phyloP scores from a whole-genome alignment of 1,140 invertebrate species.

The Lanistes nyassanus region DNA sequence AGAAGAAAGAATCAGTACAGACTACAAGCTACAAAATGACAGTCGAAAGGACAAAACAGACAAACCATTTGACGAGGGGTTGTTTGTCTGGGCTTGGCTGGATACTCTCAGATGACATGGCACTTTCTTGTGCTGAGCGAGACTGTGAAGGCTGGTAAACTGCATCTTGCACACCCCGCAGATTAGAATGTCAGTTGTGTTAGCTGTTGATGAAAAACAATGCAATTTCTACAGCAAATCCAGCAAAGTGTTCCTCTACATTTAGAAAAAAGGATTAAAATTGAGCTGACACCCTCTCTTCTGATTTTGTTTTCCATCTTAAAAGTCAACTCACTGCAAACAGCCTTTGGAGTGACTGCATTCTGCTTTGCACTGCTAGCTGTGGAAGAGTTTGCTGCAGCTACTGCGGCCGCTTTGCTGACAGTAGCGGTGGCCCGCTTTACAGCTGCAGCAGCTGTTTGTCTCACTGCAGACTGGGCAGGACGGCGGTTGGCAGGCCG shows the following conservation, averaged over 20 bases:
- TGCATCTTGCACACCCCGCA: slow-evolving; percentile 88
- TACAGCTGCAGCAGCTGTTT: slow-evolving; percentile 10
- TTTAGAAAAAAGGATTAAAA: too few relatives aligned
- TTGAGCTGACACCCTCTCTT: too few relatives aligned
- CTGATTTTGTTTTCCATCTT: too few relatives aligned
- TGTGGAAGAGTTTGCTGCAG: neutral
- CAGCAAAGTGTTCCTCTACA: neutral
- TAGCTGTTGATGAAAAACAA: neutral
- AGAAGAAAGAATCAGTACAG: neutral
- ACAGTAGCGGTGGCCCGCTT: slow-evolving; percentile 18
- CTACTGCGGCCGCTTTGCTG: neutral
- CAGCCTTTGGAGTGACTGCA: too few relatives aligned
- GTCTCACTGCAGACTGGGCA: neutral
- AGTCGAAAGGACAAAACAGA: slow-evolving; percentile 12
- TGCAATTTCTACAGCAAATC: neutral
- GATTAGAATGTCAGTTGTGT: slow-evolving; percentile 80
- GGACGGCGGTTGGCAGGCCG: neutral
- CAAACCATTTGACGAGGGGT: neutral
- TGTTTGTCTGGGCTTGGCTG: slow-evolving; percentile 76
- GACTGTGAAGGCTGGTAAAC: slow-evolving; percentile 82
- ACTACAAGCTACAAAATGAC: too few relatives aligned
- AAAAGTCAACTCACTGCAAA: too few relatives aligned
- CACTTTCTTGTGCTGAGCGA: slow-evolving; percentile 86
- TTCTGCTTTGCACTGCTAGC: too few relatives aligned
- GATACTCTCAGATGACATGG: slow-evolving; percentile 86